Conservation (phyloP, 1,140 invertebrate species). For the Andricus grossulariae region DNA sequence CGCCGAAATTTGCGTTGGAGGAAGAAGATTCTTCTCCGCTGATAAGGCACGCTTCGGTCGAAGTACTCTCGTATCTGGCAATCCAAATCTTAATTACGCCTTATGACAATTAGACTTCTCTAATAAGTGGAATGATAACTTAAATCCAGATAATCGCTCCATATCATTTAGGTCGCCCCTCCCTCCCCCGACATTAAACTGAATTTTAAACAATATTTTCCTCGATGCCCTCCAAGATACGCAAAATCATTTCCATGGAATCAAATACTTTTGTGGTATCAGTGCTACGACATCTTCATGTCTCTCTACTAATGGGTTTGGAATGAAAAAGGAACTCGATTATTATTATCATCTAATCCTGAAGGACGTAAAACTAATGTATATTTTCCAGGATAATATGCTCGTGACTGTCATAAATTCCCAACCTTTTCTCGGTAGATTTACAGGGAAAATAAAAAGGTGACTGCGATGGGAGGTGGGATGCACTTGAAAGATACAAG, state of each 20-base stretch:
- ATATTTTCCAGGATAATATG: no score
- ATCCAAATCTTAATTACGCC: constrained; percentile 24
- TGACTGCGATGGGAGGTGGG: no score
- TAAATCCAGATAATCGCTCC: constrained; percentile 23
- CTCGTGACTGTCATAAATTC: no score
- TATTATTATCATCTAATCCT: no score
- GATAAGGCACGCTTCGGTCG: constrained; percentile 6
- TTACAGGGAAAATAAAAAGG: no score
- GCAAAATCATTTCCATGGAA: neutral
- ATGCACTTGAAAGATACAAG: no score
- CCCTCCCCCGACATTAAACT: neutral
- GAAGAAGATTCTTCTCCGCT: neutral
- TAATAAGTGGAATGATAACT: constrained; percentile 6
- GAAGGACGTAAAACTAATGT: no score
- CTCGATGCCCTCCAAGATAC: neutral
- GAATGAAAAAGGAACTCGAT: no score
- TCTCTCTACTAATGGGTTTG: no score
- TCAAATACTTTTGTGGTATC: neutral
- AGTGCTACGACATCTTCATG: no score
- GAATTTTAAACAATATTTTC: neutral
- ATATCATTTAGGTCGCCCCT: neutral
- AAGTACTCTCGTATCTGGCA: constrained; percentile 25
- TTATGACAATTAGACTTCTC: constrained; percentile 6
- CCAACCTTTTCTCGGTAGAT: no score
- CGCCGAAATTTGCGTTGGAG: neutral